Percentiles rank a stretch among this genome's conserved stretches.
These are phyloP conservation scores for Ichneumon xanthorius DNA, from an alignment of 2,888 invertebrate genomes.

Conservation along the genomic window DNA sequence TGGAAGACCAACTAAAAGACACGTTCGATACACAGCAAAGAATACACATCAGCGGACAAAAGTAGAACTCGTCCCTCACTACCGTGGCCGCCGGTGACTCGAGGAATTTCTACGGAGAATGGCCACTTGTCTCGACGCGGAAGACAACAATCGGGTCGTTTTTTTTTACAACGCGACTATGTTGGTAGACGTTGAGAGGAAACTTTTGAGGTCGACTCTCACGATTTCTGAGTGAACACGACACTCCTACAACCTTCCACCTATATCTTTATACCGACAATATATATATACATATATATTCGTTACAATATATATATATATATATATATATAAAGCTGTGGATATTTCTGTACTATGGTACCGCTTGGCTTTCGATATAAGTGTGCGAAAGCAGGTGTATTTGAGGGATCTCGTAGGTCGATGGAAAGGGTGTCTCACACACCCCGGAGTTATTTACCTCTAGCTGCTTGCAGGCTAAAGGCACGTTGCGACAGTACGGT, in stretches of 20 bases:
- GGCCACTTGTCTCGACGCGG: conserved; percentile 36
- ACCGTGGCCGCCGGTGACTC: conserved; percentile 1
- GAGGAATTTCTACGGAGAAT: conserved; percentile 49
- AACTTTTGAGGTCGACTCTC: conserved; percentile 45
- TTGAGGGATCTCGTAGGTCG: conserved; percentile 26
- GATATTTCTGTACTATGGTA: background rate
- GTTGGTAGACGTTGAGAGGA: background rate
- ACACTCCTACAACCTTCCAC: background rate
- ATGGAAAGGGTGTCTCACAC: conserved; percentile 65
- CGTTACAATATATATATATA: background rate
- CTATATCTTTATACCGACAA: background rate
- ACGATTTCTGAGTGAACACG: conserved; percentile 29
- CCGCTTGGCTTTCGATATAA: background rate
- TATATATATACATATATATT: background rate
- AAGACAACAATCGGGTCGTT: conserved; percentile 39
- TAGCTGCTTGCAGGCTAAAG: conserved; percentile 45
- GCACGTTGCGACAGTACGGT: conserved; percentile 46
- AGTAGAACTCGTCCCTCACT: conserved; percentile 5
- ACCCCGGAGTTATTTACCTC: conserved; percentile 68
- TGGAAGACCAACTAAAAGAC: conserved; percentile 37
- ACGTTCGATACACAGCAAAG: conserved; percentile 53
- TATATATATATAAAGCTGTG: conserved; percentile 4
- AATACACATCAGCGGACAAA: conserved; percentile 35
- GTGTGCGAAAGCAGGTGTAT: conserved; percentile 40
- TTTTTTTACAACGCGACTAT: conserved; percentile 12